Conservation (phyloP, 2,888 invertebrate genomes). For the Latheticus oryzae region DNA sequence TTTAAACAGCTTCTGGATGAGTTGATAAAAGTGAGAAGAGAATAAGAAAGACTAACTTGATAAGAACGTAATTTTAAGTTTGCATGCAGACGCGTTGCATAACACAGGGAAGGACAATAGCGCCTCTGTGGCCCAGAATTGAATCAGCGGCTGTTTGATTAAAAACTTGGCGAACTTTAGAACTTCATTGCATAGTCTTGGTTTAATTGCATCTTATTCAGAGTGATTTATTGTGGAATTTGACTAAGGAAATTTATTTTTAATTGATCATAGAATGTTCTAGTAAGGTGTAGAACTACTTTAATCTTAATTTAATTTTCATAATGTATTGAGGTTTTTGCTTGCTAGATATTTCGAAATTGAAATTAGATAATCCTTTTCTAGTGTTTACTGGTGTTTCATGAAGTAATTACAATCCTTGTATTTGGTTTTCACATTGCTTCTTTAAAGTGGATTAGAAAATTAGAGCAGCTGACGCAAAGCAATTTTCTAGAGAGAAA, state of each 20-base stretch:
- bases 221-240: constrained; percentile 60
- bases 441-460: constrained; percentile 50
- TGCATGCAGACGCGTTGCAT: constrained; percentile 58
- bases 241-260: constrained; percentile 39
- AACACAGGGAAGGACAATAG: constrained; percentile 58
- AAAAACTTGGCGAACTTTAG: constrained; percentile 60
- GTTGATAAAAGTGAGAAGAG: constrained; percentile 31
- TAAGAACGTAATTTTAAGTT: constrained; percentile 62
- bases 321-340: too few species aligned
- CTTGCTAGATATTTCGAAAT: too few species aligned
- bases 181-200: constrained; percentile 59
- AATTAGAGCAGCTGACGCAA: constrained; percentile 51
- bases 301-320: too few species aligned
- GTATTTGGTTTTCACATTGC: constrained; percentile 17
- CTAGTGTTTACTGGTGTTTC: too few species aligned
- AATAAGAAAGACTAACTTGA: constrained; percentile 57
- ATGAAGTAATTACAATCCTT: constrained; percentile 21
- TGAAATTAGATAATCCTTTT: constrained; percentile 13
- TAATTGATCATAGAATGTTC: constrained; percentile 21
- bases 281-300: too few species aligned
- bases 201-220: constrained; percentile 61
- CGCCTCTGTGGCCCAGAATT: constrained; percentile 59
- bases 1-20: constrained; percentile 40
- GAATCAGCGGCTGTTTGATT: constrained; percentile 63
- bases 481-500: constrained; percentile 51